Conservation (phyloP, 2,888 invertebrate genomes). For the Mesorhabditis spiculigera region DNA sequence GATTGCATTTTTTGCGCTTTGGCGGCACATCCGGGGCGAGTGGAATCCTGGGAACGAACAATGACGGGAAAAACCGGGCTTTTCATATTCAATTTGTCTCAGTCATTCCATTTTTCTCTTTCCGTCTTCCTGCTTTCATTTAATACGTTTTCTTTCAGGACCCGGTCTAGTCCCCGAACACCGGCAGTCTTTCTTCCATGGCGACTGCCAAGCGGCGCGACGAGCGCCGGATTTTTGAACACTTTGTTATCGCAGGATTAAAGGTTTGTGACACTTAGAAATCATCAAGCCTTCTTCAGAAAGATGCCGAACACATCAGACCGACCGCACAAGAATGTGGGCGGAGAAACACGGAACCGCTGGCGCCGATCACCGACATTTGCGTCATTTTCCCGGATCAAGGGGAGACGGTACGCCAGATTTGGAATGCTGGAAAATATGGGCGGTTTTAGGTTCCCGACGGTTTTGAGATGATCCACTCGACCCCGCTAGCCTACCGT, state of each 20-base stretch:
- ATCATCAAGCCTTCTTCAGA: constrained; percentile 21
- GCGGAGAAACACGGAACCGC: constrained; percentile 58
- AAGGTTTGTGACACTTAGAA: not conserved
- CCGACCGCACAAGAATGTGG: constrained; percentile 53
- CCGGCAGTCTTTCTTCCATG: not conserved
- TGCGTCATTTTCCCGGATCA: constrained; percentile 83
- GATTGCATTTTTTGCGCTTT: no score
- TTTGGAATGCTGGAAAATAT: not conserved
- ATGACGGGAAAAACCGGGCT: no score
- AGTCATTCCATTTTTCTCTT: no score
- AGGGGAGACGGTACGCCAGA: constrained; percentile 69
- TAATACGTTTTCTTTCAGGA: no score
- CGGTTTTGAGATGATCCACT: constrained; percentile 73
- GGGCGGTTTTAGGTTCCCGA: constrained; percentile 66
- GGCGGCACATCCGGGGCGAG: no score
- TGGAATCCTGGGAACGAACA: no score
- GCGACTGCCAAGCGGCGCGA: constrained; percentile 20
- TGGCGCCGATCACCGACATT: constrained; percentile 92
- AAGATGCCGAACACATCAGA: constrained; percentile 59
- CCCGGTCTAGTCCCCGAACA: no score
- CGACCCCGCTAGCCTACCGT: constrained; percentile 77
- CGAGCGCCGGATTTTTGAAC: constrained; percentile 68
- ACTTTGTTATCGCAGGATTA: constrained; percentile 90
- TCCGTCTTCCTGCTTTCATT: no score
- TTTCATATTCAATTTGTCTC: no score